These are phyloP conservation scores for Torymus texanus DNA, from an alignment of 2,888 invertebrate genomes.

Conservation along the genomic window DNA sequence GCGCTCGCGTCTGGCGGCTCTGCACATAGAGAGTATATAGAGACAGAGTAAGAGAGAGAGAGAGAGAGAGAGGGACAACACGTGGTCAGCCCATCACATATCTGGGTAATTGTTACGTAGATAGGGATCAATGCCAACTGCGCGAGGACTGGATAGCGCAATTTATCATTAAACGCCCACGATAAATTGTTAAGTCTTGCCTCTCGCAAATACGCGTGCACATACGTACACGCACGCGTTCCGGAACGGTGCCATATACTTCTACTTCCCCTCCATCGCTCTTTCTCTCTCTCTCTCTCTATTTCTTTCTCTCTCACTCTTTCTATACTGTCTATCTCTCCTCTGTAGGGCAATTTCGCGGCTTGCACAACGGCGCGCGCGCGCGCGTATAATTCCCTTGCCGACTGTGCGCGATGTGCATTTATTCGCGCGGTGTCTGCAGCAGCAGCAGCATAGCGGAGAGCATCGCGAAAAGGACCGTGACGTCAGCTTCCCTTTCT, in stretches of 20 bases:
- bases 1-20: not conserved
- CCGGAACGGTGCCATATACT: not conserved
- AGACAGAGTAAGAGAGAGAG: constrained; percentile 13
- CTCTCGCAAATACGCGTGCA: not conserved
- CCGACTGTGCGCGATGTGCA: not conserved
- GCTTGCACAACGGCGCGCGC: constrained; percentile 27
- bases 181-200: constrained; percentile 64
- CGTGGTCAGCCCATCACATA: constrained; percentile 26
- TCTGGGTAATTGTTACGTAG: constrained; percentile 69
- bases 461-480: too few relatives aligned
- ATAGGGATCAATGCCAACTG: constrained; percentile 74
- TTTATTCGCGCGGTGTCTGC: too few relatives aligned
- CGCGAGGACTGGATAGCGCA: constrained; percentile 61
- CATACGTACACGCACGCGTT: constrained; percentile 53
- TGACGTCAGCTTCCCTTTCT: not conserved
- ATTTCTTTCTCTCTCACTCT: constrained; percentile 5
- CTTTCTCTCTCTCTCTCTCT: constrained; percentile 9
- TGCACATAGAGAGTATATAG: not conserved
- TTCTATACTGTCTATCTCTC: not conserved
- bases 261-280: not conserved
- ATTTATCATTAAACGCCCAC: constrained; percentile 72
- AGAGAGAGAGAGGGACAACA: not conserved
- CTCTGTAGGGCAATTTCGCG: constrained; percentile 44
- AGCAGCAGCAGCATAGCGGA: too few relatives aligned
- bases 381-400: not conserved